Percentiles rank a stretch among this genome's conserved stretches.
Evolutionary conservation across 2,113 vertebrate genomes (phyloP).

Genomic region (Archilochus colubris): DNA sequence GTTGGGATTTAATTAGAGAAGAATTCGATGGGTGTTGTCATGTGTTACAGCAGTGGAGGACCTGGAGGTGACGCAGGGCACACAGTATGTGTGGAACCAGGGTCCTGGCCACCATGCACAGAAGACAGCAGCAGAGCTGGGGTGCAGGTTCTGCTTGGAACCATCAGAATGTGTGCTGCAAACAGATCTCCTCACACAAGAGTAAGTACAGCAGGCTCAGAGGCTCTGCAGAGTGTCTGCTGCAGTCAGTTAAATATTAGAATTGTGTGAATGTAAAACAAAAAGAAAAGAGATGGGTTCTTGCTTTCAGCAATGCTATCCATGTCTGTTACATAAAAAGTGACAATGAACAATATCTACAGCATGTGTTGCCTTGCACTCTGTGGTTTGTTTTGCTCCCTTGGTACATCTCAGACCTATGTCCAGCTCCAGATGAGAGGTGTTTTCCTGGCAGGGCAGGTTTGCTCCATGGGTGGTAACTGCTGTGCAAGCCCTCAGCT

Average conservation of each 20-base stretch:
- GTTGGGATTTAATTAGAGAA: background rate
- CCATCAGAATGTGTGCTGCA: background rate
- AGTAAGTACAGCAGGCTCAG: background rate
- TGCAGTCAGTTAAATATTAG: background rate
- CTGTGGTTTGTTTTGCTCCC: background rate
- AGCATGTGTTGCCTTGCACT: background rate
- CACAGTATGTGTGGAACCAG: background rate
- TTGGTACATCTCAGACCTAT: background rate
- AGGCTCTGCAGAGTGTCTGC: background rate
- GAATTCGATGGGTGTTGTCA: background rate
- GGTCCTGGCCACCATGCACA: background rate
- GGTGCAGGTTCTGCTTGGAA: rapidly evolving
- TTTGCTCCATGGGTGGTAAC: background rate
- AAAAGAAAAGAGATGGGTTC: background rate
- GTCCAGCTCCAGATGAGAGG: background rate
- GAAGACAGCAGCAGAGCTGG: background rate
- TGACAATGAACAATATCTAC: background rate
- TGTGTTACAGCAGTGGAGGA: background rate
- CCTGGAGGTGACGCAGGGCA: rapidly evolving
- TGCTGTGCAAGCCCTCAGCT: background rate
- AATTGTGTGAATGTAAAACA: background rate
- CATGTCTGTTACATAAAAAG: conserved; percentile 47
- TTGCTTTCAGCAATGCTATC: background rate
- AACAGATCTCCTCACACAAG: background rate
- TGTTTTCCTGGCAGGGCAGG: background rate